Base-by-base conservation (phyloP, 2,888 invertebrate species). In the Mythimna impura region DNA sequence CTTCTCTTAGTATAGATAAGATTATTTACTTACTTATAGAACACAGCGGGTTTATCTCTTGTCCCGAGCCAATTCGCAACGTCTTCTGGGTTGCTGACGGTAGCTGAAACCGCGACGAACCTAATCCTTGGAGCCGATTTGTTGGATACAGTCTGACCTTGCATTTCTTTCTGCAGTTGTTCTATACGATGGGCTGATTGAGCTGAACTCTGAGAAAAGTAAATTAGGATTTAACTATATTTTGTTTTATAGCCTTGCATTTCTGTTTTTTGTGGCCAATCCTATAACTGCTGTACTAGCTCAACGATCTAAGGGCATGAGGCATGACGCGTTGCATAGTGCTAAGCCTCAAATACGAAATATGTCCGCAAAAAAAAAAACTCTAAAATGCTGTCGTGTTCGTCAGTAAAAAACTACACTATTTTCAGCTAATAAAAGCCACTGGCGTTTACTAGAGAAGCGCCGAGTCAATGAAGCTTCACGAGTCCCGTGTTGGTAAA, bases 81-180 rank as follows among this genome's bases (percentile, higher is more conserved):
- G 89, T 98, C 98, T 83, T 97, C 97, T 43, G 97, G 97, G 89
- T 98, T 98, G 62, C 98, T 97, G 75, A 98, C 97, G 0, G 98
- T 98, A 3, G 98, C 98, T 0, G 98, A 98, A 0, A 97, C 97
- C 0, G 98, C 98, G 10, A 98, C 93, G 90, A 98, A 98, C 86
- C 98, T 91, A 47, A 97, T 95, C 65, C 91, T 89, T 30, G 94
- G 94, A 0, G 90, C 82, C 0, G 81, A 76, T 17, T 81, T 86
- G 22, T 69, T 77, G 0, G 76, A 69, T 12, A 66, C 61, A 22
- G 80, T 78, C 34, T 78, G 78, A 3, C 89, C 90, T 73, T 91
- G 87, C 25, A 91, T 90, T 74, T 93, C 90, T 25, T 88, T 89
- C 70, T 94, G 91, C 0, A 95, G 87, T 76, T 91, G 88, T 69